Percentiles rank a stretch among this genome's conserved stretches.
These are phyloP conservation scores for Caenorhabditis sulstoni DNA, from an alignment of 2,888 invertebrate genomes.

Conservation along the genomic window DNA sequence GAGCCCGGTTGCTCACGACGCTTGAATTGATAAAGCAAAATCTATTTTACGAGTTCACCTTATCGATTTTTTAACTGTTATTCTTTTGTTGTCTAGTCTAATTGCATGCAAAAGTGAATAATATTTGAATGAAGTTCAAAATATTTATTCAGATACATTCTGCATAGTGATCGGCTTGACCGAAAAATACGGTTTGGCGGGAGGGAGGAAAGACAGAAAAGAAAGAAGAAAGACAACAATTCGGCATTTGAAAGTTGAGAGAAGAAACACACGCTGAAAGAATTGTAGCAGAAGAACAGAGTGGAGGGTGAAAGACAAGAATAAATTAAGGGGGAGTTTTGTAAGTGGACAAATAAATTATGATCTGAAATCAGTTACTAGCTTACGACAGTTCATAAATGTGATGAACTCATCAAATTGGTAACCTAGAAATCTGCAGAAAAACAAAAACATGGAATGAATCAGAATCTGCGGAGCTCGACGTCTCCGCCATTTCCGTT, in stretches of 20 bases:
- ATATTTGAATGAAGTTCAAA: too few species aligned
- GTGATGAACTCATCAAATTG: too few species aligned
- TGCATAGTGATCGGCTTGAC: too few species aligned
- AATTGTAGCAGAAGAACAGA: conserved; percentile 36
- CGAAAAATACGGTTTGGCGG: too few species aligned
- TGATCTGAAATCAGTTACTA: not conserved
- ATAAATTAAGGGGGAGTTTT: not conserved
- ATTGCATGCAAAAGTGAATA: too few species aligned
- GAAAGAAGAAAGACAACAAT: conserved; percentile 12
- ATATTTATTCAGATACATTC: too few species aligned
- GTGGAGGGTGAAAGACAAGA: not conserved
- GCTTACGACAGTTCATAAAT: not conserved
- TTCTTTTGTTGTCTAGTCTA: too few species aligned
- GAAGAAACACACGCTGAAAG: conserved; percentile 29
- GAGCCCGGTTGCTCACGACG: conserved; percentile 34
- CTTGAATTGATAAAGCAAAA: conserved; percentile 2
- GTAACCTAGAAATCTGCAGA: conserved; percentile 9
- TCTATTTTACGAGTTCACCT: too few species aligned
- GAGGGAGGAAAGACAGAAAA: too few species aligned
- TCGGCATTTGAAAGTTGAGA: conserved; percentile 30
- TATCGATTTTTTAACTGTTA: too few species aligned
- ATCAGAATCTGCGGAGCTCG: conserved; percentile 52
- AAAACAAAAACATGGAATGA: conserved; percentile 5
- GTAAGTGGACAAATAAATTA: not conserved
- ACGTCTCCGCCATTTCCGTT: conserved; percentile 25